A percentile compares a stretch with the other conserved stretches of the same genome.
Evolutionary conservation across 2,888 invertebrate genomes (phyloP).

Genomic region (Balanococcus diminutus): DNA sequence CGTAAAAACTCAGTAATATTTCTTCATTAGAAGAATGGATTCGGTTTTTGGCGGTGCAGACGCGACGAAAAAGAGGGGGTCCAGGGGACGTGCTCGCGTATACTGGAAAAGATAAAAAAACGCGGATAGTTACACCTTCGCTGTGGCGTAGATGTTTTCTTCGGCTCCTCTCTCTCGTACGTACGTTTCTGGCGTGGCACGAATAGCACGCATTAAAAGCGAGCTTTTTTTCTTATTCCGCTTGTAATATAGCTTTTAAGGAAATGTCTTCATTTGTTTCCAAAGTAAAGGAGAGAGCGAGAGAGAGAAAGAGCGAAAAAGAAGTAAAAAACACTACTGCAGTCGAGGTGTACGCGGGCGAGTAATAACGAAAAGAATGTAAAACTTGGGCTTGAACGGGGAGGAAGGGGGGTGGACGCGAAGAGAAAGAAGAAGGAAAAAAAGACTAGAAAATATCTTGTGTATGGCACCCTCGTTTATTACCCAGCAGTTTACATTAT

Average conservation of each 20-base stretch:
- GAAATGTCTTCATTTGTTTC: slow-evolving; percentile 55
- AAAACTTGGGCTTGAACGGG: neutral
- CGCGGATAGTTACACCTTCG: slow-evolving; percentile 52
- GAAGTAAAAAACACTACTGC: too few relatives aligned
- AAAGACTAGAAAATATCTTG: slow-evolving; percentile 54
- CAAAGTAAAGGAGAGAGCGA: neutral
- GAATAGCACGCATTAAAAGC: slow-evolving; percentile 36
- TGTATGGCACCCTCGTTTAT: slow-evolving; percentile 55
- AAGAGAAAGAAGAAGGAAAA: neutral
- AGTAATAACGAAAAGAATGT: slow-evolving; percentile 52
- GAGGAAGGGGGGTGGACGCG: neutral
- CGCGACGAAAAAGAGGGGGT: neutral
- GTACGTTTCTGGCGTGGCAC: neutral
- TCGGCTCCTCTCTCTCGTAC: neutral
- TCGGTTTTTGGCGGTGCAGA: slow-evolving; percentile 1
- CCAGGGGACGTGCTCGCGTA: neutral
- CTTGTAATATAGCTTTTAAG: slow-evolving; percentile 52
- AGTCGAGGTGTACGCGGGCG: slow-evolving; percentile 42
- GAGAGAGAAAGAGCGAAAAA: neutral
- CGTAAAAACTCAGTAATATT: slow-evolving; percentile 54
- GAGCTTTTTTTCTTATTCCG: slow-evolving; percentile 49
- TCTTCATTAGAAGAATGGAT: slow-evolving; percentile 55
- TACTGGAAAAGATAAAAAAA: slow-evolving; percentile 37
- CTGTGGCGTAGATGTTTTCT: slow-evolving; percentile 4
- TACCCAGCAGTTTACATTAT: slow-evolving; percentile 55